These are phyloP conservation scores for Dasypus novemcinctus DNA, from an alignment of 2,113 vertebrate species.

Conservation along the genomic window DNA sequence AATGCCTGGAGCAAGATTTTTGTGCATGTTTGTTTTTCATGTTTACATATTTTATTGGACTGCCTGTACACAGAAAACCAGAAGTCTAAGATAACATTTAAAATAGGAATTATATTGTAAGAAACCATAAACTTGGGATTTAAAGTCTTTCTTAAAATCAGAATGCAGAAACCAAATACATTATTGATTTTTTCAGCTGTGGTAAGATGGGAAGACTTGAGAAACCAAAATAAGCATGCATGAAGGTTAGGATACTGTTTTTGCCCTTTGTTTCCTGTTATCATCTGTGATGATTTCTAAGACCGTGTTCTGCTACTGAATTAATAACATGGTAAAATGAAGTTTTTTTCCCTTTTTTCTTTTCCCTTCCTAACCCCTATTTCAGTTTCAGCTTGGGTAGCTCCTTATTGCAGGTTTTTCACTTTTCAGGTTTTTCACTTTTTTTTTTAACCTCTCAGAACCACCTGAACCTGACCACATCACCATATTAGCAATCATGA, in stretches of 20 bases:
- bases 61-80: constrained; percentile 9
- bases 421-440: neutral
- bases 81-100: constrained; percentile 26
- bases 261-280: neutral
- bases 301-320: neutral
- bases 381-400: neutral
- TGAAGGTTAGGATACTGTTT: neutral
- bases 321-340: neutral
- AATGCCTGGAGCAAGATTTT: neutral
- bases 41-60: neutral
- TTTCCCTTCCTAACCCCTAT: neutral
- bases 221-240: neutral
- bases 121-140: constrained; percentile 26
- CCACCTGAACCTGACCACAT: neutral
- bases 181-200: neutral
- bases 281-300: neutral
- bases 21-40: neutral
- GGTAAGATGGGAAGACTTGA: neutral
- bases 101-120: constrained; percentile 3
- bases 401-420: neutral
- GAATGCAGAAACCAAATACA: neutral
- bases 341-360: neutral
- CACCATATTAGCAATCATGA: neutral
- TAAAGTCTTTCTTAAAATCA: constrained; percentile 31
- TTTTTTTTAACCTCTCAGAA: neutral